A percentile compares a stretch with the other conserved stretches of the same genome.
Evolutionary conservation across 2,888 invertebrate genomes (phyloP).

Genomic region (Muschampia plurimacula): DNA sequence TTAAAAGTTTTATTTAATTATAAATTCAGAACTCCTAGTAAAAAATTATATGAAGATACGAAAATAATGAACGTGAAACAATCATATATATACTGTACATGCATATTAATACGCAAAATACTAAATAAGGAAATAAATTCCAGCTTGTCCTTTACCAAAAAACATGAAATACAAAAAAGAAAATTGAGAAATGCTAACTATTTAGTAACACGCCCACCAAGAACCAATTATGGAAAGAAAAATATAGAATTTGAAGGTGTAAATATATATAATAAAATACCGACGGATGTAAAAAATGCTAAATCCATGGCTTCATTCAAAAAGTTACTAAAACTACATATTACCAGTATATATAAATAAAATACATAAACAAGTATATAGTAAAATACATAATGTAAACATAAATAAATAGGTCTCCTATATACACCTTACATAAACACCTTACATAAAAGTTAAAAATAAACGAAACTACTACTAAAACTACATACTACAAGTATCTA

Average conservation of each 20-base stretch:
- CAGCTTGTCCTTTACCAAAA: background rate
- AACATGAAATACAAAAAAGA: conserved; percentile 3
- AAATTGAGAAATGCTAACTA: background rate
- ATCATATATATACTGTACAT: background rate
- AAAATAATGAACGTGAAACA: background rate
- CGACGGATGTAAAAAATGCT: background rate
- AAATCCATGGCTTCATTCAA: background rate
- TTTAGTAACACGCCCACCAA: background rate
- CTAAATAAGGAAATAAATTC: conserved; percentile 4
- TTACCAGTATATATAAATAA: background rate
- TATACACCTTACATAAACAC: background rate
- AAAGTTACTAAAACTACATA: background rate
- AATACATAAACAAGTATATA: background rate
- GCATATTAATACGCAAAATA: conserved; percentile 8
- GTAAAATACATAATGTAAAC: background rate
- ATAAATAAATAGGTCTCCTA: background rate
- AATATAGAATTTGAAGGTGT: conserved; percentile 11
- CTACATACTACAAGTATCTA: no score
- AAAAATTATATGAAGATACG: background rate
- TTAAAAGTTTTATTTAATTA: conserved; percentile 7
- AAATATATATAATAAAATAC: conserved; percentile 13
- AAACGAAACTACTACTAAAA: background rate
- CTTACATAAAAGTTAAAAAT: background rate
- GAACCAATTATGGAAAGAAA: conserved; percentile 9
- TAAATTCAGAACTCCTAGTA: background rate